Base-by-base conservation (phyloP, 2,888 invertebrate species). In the Meteorus cinctellus region DNA sequence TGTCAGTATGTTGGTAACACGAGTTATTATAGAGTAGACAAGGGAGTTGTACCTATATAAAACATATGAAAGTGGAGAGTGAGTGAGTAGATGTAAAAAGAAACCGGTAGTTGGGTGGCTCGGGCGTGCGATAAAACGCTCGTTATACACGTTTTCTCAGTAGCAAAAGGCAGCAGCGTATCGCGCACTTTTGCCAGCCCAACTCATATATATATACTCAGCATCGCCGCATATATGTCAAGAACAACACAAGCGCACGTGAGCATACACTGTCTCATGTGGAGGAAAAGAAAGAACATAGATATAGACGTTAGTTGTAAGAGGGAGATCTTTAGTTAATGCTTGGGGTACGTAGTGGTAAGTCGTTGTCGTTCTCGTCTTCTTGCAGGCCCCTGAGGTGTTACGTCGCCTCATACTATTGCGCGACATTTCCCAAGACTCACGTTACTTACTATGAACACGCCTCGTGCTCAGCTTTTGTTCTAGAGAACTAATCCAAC, bases 61-160 rank as follows among this genome's bases (percentile, higher is more conserved):
- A 41, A 41, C 1, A 55, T 55, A 19, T 55, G 2, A n/a, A 55
- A 36, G 36, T 65, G 19, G 19, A 19, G 34, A 31, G 29, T 41
- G 72, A 31, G 27, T 48, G 69, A 24, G 45, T 68, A 41, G 34
- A 72, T 27, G 72, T 76, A 76, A 76, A 63, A 55, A 73, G 76
- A 76, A 76, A 76, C 76, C 72, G 14, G 67, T 41, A 65, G 16
- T 19, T 74, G 55, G 29, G 34, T 12, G 65, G 55, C 72, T 76
- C 72, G 36, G 68, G 76, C 69, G 16, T 55, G 41, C 63, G 76
- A 76, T 76, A 76, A 76, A 76, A 76, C 55, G 55, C 76, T 76
- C 69, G 72, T 76, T 76, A 72, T 76, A 72, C 76, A 76, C 72
- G 72, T 76, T 55, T 55, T 72, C 63, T 62, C 45, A 12, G 72